These are phyloP conservation scores for Hipparchia semele DNA, from an alignment of 2,888 invertebrate genomes.

Conservation along the genomic window DNA sequence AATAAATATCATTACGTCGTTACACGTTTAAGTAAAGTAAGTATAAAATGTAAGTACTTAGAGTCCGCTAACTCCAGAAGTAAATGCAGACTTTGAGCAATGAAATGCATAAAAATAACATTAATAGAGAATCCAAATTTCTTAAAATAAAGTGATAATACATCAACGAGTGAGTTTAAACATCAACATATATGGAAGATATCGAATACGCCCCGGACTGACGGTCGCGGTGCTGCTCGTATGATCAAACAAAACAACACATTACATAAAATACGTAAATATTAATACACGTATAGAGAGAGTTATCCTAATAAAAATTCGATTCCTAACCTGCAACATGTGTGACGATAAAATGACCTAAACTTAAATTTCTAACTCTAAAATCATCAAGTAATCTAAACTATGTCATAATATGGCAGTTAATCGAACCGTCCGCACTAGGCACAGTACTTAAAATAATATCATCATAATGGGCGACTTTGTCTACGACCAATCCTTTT, in stretches of 20 bases:
- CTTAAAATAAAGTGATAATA: conserved; percentile 65
- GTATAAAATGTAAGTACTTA: conserved; percentile 59
- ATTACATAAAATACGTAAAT: conserved; percentile 56
- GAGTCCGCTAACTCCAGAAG: conserved; percentile 60
- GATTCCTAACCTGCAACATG: conserved; percentile 72
- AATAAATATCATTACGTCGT: conserved; percentile 75
- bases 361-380: conserved; percentile 72
- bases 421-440: conserved; percentile 79
- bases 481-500: conserved; percentile 59
- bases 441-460: conserved; percentile 64
- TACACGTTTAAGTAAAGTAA: conserved; percentile 66
- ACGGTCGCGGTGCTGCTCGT: conserved; percentile 51
- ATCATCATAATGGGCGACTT: conserved; percentile 54
- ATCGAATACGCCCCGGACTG: conserved; percentile 51
- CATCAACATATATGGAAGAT: conserved; percentile 53
- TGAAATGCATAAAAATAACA: conserved; percentile 62
- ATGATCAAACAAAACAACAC: conserved; percentile 50
- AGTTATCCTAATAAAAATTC: conserved; percentile 71
- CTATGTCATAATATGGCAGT: conserved; percentile 83
- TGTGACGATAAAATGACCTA: conserved; percentile 71
- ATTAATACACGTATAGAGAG: conserved; percentile 58
- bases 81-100: conserved; percentile 76
- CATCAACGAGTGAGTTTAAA: conserved; percentile 72
- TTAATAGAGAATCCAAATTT: conserved; percentile 59
- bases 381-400: conserved; percentile 74